These are phyloP conservation scores for Otus sunia DNA, from an alignment of 2,113 vertebrate species.

Conservation along the genomic window DNA sequence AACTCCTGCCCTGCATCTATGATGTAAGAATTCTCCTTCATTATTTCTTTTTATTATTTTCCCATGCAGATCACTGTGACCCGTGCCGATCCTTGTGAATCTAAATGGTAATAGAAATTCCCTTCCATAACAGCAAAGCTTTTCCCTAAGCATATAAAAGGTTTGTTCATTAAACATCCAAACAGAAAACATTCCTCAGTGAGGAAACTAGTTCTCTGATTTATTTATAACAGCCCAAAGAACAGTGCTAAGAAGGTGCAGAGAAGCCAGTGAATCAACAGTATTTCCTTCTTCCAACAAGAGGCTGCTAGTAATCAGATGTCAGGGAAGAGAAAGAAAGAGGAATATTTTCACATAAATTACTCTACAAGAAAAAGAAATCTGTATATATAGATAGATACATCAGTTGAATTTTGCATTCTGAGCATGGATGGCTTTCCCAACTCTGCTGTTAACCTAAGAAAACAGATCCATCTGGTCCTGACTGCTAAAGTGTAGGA, in stretches of 20 bases:
- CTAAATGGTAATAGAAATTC: neutral
- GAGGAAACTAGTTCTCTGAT: neutral
- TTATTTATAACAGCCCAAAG: constrained; percentile 31
- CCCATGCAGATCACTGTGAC: neutral
- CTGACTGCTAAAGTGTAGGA: constrained; percentile 42
- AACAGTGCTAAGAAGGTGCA: neutral
- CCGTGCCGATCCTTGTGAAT: neutral
- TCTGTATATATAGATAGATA: neutral
- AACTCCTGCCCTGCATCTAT: neutral
- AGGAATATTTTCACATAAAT: neutral
- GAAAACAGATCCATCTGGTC: constrained; percentile 54
- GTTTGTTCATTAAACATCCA: constrained; percentile 25
- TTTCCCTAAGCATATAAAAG: constrained; percentile 8
- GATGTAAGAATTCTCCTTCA: neutral
- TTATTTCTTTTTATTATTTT: constrained; percentile 22
- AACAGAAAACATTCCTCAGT: constrained; percentile 22
- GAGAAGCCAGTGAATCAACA: neutral
- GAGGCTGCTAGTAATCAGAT: neutral
- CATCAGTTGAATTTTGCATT: neutral
- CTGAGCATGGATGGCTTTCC: neutral
- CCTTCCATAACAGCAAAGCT: neutral
- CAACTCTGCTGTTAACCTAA: constrained; percentile 30
- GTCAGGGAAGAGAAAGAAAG: neutral
- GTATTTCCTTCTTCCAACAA: neutral
- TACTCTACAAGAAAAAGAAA: constrained; percentile 11